These are phyloP conservation scores for Papilio polytes DNA, from an alignment of 1,140 invertebrate species.

Conservation along the genomic window DNA sequence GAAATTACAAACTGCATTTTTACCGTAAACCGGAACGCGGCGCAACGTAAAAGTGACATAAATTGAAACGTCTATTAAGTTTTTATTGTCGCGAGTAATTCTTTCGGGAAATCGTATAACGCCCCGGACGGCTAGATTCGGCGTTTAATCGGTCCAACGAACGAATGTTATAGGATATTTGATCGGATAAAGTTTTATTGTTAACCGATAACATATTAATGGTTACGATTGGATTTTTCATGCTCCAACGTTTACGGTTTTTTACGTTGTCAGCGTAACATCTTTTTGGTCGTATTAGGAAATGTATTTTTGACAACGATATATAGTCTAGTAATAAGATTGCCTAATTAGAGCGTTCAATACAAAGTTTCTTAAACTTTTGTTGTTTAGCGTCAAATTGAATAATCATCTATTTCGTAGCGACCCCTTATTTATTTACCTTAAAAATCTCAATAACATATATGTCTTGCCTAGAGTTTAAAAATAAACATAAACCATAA, in stretches of 20 bases:
- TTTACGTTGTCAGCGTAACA: background rate
- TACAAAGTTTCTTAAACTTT: too few relatives aligned
- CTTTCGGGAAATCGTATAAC: slow-evolving; percentile 53
- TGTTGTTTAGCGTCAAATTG: too few relatives aligned
- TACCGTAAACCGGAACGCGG: slow-evolving; percentile 50
- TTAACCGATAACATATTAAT: slow-evolving; percentile 39
- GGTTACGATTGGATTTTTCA: slow-evolving; percentile 26
- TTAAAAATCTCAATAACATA: too few relatives aligned
- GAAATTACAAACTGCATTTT: slow-evolving; percentile 61
- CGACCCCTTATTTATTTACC: too few relatives aligned
- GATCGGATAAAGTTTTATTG: slow-evolving; percentile 36
- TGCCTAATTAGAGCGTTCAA: too few relatives aligned
- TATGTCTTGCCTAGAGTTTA: too few relatives aligned
- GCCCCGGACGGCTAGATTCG: slow-evolving; percentile 47
- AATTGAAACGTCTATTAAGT: slow-evolving; percentile 66
- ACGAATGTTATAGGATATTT: slow-evolving; percentile 38
- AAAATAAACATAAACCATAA: too few relatives aligned
- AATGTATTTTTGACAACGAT: background rate
- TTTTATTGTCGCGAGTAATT: slow-evolving; percentile 60
- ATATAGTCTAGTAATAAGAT: too few relatives aligned
- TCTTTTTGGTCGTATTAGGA: background rate
- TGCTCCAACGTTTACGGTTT: background rate
- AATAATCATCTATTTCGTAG: too few relatives aligned
- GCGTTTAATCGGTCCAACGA: slow-evolving; percentile 50
- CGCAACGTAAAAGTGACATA: slow-evolving; percentile 58